phyloP scores from a whole-genome alignment of 2,113 vertebrate species.

The Malurus melanocephalus region DNA sequence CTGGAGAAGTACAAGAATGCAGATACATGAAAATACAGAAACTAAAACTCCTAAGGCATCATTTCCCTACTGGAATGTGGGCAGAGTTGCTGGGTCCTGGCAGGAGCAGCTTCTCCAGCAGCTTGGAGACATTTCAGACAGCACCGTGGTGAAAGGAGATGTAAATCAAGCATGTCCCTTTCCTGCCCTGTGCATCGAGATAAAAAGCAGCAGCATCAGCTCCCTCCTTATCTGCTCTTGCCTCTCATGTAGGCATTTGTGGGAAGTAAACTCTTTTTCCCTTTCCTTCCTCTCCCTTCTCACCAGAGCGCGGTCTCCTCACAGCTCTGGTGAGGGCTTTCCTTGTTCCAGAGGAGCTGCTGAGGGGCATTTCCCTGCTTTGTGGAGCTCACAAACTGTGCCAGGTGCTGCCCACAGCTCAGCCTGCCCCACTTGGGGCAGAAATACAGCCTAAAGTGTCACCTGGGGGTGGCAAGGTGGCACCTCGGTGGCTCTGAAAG shows the following conservation, averaged over 20 bases:
- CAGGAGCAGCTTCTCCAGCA: neutral
- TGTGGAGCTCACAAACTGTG: accelerated
- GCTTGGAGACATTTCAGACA: neutral
- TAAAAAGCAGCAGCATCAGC: conserved; percentile 30
- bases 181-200: conserved; percentile 47
- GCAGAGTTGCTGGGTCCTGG: neutral
- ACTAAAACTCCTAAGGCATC: too few relatives aligned
- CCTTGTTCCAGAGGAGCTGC: neutral
- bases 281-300: conserved; percentile 14
- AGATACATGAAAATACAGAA: too few relatives aligned
- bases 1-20: too few relatives aligned
- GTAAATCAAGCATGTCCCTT: conserved; percentile 36
- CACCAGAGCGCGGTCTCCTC: accelerated
- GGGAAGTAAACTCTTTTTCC: conserved; percentile 9
- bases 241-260: neutral
- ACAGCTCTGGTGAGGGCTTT: accelerated
- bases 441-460: neutral
- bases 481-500: neutral
- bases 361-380: accelerated
- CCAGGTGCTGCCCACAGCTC: neutral
- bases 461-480: neutral
- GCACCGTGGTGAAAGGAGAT: neutral
- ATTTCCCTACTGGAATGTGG: too few relatives aligned
- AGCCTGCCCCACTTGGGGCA: neutral
- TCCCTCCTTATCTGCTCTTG: conserved; percentile 28